Evolutionary conservation across 2,888 invertebrate species (phyloP).

Genomic region (Nomada lathburiana): DNA sequence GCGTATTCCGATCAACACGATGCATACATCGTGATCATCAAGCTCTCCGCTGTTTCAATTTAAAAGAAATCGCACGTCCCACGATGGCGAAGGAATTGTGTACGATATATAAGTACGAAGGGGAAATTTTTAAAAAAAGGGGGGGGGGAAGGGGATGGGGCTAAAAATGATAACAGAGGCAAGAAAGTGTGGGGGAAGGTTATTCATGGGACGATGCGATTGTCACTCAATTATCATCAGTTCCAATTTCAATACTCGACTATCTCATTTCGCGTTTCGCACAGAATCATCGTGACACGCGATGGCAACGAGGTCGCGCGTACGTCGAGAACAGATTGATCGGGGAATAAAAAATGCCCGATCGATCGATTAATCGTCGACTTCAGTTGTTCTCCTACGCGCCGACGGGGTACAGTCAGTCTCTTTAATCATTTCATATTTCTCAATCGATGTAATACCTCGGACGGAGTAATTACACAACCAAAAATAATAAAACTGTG

Average conservation of each 20-base stretch:
- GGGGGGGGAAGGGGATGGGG: neutral
- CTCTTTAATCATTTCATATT: slow-evolving; percentile 32
- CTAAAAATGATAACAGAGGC: slow-evolving; percentile 15
- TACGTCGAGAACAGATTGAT: neutral
- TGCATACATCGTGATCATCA: slow-evolving; percentile 15
- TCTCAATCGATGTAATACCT: slow-evolving; percentile 5
- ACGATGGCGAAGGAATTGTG: slow-evolving; percentile 12
- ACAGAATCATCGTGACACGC: neutral
- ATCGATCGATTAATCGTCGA: neutral
- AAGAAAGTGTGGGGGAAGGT: slow-evolving; percentile 28
- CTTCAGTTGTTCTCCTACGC: slow-evolving; percentile 23
- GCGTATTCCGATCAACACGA: slow-evolving; percentile 3
- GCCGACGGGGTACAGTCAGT: slow-evolving; percentile 37
- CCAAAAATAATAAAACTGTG: neutral
- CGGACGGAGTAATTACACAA: slow-evolving; percentile 2
- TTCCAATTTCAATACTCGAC: slow-evolving; percentile 21
- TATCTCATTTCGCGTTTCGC: neutral
- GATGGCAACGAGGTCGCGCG: slow-evolving; percentile 3
- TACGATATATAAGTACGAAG: neutral
- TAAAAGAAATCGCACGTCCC: slow-evolving; percentile 31
- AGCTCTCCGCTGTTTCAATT: neutral
- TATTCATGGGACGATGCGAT: slow-evolving; percentile 42
- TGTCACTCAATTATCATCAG: neutral
- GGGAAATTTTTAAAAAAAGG: neutral
- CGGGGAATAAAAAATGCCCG: neutral